Base-by-base conservation (phyloP, 2,113 vertebrate species). In the Noctilio leporinus region DNA sequence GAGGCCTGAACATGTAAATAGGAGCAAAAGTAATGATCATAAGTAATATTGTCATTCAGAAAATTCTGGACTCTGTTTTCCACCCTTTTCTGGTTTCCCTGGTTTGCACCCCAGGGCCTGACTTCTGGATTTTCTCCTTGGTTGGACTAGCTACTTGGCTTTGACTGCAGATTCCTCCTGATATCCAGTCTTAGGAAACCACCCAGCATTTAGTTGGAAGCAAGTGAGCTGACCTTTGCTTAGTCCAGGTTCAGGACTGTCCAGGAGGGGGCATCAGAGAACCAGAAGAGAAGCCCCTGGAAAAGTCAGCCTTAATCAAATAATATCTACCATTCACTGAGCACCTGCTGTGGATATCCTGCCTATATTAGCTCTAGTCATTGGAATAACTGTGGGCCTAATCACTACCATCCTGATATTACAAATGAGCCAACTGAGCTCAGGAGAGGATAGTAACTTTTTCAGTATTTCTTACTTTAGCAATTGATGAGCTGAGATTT, bases 251-350 rank as follows among this genome's bases (percentile, higher is more conserved):
- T 77, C 49, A 77, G 38, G 33, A 75, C 16, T 82, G 38, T 76
- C 91, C 93, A 96, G 95, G 24, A 97, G 70, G 57, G 90, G 95
- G 93, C 89, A 88, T 70, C 62, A 91, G 85, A 91, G 24, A 91
- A 72, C 40, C 24, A 94, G 67, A 49, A 95, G 65, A 96, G 64
- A 91, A 72, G 30, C 1, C 43, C 43, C 30, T 30, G 70, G 64
- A 76, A 84, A 81, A 47, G 20, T n/a, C 24, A 33, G 7, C 51
- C 77, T 38, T 30, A 17, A 47, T 72, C 19, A n/a, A 57, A 3
- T 7, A 65, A 3, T 17, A 26, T 4, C n/a, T 26, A 38, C 30
- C 10, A 3, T 40, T 93, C 4, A 40, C 9, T 12, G n/a, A 72
- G 30, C 30, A 62, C 49, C 15, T 67, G 53, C 14, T 53, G 14